Conservation (phyloP, 2,113 vertebrate species). For the Pachypanchax playfairii region DNA sequence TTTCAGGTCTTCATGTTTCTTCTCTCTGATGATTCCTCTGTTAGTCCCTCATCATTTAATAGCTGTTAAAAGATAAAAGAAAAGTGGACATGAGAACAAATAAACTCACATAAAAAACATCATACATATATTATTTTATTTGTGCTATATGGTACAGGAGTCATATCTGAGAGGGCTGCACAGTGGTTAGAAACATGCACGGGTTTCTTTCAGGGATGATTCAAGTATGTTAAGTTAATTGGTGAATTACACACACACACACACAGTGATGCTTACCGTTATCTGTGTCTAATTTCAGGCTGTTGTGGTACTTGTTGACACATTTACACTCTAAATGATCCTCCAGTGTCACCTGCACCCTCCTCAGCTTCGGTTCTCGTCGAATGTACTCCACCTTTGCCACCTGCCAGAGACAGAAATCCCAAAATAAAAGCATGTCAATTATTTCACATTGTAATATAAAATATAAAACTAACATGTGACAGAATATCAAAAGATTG, state of each 20-base stretch:
- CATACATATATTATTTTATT: too few species aligned
- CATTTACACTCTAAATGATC: slow-evolving; percentile 95
- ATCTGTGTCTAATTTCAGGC: slow-evolving; percentile 87
- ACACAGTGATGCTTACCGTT: slow-evolving; percentile 79
- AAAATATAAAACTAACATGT: neutral
- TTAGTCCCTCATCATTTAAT: slow-evolving; percentile 61
- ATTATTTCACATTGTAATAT: too few species aligned
- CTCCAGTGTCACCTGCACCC: slow-evolving; percentile 95
- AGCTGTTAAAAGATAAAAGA: slow-evolving; percentile 45
- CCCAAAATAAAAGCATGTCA: slow-evolving; percentile 15
- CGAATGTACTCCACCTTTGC: slow-evolving; percentile 96
- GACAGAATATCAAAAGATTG: neutral
- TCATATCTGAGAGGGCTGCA: too few species aligned
- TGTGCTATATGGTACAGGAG: too few species aligned
- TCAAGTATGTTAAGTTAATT: too few species aligned
- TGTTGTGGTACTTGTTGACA: slow-evolving; percentile 82
- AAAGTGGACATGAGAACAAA: neutral
- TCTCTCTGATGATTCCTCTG: slow-evolving; percentile 12
- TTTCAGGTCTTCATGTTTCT: slow-evolving; percentile 11
- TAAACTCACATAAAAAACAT: neutral
- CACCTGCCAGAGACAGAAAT: slow-evolving; percentile 79
- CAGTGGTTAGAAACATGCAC: too few species aligned
- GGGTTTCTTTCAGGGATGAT: too few species aligned
- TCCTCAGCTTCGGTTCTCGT: slow-evolving; percentile 91
- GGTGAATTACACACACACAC: too few species aligned